Evolutionary conservation across 2,113 vertebrate species (phyloP), one percentile per base, ranked within the genome.

Genomic region (Sphaerodactylus townsendi): DNA sequence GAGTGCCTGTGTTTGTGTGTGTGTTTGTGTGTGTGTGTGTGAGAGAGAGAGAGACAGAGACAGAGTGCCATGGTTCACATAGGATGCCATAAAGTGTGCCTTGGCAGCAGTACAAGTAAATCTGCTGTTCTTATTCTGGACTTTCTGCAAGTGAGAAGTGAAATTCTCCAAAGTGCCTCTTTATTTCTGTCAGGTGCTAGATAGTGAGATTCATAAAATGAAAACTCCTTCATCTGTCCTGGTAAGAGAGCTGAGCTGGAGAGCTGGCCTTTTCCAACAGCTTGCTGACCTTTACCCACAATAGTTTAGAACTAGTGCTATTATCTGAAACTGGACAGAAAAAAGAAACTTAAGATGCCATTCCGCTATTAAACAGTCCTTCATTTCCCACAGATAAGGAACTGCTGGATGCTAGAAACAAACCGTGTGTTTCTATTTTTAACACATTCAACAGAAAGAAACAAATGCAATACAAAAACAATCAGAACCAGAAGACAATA

Each of bases 381-480:
- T 94, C 72, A 79, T 92, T 93, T 94, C 86, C 85, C 88, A 72
- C 35, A 90, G 90, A 93, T 93, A 91, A 93, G 87, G 84, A 89
- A 82, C 77, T 86, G 85, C 82, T 88, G 90, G 90, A 90, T 86
- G 65, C 86, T 92, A 83, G 91, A 75, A 90, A 84, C 77, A 84
- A 88, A 84, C 81, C 87, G 78, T 88, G 15, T 10, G 11, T 50
- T 77, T 69, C 74, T 76, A 85, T 93, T 92, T 84, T 92, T 83
- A 82, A 85, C 44, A 10, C 87, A 92, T 53, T 79, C 88, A 62
- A 73, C 78, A 1, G 46, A 64, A 86, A 86, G 71, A 68, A 82
- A 73, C 33, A 91, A 77, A 89, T 79, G 25, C 19, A 85, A 88
- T 83, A 91, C 89, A 89, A 85, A 88, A 83, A 91, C 89, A 89